Evolutionary conservation across 2,888 invertebrate species (phyloP).

Genomic region (Amphipoea oculea): DNA sequence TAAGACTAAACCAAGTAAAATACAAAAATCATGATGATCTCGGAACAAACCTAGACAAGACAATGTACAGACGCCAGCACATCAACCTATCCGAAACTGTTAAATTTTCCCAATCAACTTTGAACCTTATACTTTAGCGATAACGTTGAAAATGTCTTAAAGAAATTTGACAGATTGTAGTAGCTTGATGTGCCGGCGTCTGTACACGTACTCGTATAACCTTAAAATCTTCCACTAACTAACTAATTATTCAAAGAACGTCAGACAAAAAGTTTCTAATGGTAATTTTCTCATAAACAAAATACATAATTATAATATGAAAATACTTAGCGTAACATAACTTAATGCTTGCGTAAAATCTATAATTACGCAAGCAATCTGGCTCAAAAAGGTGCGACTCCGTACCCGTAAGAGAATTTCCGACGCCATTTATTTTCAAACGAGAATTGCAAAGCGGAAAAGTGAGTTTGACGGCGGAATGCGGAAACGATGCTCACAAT

Average conservation of each 20-base stretch:
- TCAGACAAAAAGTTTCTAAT: neutral
- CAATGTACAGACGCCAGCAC: neutral
- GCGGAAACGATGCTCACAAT: constrained; percentile 44
- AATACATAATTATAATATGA: neutral
- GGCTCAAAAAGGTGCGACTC: constrained; percentile 40
- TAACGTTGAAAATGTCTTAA: no score
- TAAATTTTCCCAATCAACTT: no score
- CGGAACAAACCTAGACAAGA: neutral
- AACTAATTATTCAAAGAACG: neutral
- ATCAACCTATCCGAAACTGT: no score
- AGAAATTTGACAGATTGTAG: no score
- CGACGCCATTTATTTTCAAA: constrained; percentile 51
- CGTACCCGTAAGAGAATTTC: constrained; percentile 38
- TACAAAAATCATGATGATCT: neutral
- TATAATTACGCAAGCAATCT: constrained; percentile 58
- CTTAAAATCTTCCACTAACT: neutral
- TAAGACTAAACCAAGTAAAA: neutral
- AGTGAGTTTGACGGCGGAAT: constrained; percentile 60
- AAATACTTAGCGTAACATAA: constrained; percentile 21
- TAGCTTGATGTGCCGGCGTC: no score
- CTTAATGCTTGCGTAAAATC: constrained; percentile 54
- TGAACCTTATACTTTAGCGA: no score
- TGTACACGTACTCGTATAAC: neutral
- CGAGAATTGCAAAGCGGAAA: constrained; percentile 40
- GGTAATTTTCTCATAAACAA: constrained; percentile 27